Percentiles rank a stretch among this genome's conserved stretches.
phyloP scores from a whole-genome alignment of 2,113 vertebrate genomes.

The Callipepla squamata region DNA sequence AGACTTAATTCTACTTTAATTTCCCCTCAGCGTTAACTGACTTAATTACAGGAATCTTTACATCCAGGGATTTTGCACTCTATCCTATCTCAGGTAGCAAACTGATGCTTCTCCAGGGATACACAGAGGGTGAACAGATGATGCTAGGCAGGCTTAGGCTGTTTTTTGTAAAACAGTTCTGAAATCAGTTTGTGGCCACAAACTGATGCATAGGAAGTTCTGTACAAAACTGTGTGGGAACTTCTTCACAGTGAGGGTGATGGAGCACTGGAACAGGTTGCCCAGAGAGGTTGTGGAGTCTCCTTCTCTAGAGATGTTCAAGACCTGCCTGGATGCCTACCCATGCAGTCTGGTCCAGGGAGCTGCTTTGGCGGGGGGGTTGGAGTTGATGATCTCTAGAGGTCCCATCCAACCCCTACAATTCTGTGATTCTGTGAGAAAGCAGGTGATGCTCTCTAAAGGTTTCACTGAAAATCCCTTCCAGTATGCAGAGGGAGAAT shows the following conservation, averaged over 20 bases:
- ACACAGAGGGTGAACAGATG: background rate
- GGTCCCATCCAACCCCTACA: too few species aligned
- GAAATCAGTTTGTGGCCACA: too few species aligned
- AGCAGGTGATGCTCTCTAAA: background rate
- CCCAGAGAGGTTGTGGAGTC: too few species aligned
- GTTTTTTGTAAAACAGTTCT: background rate
- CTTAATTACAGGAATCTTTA: background rate
- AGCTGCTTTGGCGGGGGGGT: too few species aligned
- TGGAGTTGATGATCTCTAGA: too few species aligned
- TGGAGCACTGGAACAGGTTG: too few species aligned
- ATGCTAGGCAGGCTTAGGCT: background rate
- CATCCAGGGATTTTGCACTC: background rate
- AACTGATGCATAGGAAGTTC: too few species aligned
- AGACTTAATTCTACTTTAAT: background rate
- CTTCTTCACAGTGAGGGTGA: too few species aligned
- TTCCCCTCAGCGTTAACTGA: background rate
- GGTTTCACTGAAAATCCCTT: background rate
- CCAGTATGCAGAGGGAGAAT: background rate
- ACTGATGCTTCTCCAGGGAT: background rate
- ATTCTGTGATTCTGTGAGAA: background rate
- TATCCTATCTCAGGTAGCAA: background rate
- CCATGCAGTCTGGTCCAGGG: too few species aligned
- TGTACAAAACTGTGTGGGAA: too few species aligned
- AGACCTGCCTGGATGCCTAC: too few species aligned
- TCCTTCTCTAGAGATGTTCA: too few species aligned